Evolutionary conservation across 2,888 invertebrate genomes (phyloP).

Genomic region (Cosmia pyralina): DNA sequence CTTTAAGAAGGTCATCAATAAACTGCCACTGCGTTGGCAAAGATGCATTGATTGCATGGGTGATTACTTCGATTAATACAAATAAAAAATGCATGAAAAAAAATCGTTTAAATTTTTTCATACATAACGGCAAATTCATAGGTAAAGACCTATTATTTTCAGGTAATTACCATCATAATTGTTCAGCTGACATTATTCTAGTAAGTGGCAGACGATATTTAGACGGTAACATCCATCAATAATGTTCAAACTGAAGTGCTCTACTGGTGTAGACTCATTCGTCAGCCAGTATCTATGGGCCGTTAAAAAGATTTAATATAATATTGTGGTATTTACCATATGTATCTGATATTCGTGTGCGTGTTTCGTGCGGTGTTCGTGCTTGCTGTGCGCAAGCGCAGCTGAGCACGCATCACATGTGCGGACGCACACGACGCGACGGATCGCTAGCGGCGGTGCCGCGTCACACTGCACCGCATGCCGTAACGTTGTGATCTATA

Average conservation of each 20-base stretch:
- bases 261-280: no score
- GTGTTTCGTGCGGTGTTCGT: neutral
- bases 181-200: neutral
- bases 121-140: no score
- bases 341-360: conserved; percentile 2
- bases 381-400: neutral
- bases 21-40: no score
- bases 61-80: no score
- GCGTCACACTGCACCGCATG: neutral
- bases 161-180: no score
- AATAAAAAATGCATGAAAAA: no score
- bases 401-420: neutral
- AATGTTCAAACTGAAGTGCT: neutral
- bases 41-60: no score
- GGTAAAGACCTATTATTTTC: no score
- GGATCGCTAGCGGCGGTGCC: conserved; percentile 18
- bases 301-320: neutral
- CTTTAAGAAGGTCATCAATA: no score
- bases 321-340: neutral
- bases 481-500: conserved; percentile 23
- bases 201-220: neutral
- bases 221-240: neutral
- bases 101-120: no score
- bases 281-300: no score
- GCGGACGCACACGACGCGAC: conserved; percentile 13